A percentile compares a stretch with the other conserved stretches of the same genome.
Evolutionary conservation across 37 sponge, comb jelly and placozoan genomes (phyloP).

Genomic region (Ephydatia muelleri): DNA sequence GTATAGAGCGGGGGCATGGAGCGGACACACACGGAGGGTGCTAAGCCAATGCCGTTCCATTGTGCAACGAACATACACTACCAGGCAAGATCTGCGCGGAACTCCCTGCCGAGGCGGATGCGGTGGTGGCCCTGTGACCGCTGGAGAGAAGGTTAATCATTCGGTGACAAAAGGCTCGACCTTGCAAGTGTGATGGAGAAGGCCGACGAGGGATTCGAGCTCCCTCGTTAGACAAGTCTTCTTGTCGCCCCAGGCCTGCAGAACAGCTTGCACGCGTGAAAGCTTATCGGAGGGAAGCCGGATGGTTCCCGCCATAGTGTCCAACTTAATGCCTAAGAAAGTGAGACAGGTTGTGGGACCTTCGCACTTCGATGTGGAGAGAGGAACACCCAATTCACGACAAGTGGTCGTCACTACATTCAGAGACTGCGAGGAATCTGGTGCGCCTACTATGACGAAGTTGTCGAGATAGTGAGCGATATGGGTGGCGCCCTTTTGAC

Average conservation of each 20-base stretch:
- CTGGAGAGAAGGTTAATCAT: slow-evolving; percentile 15
- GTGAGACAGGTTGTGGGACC: slow-evolving; percentile 24
- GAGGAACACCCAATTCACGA: slow-evolving; percentile 13
- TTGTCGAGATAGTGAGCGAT: slow-evolving; percentile 35
- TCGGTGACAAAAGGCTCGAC: slow-evolving; percentile 13
- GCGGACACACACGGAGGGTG: neutral
- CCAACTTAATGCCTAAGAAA: slow-evolving; percentile 20
- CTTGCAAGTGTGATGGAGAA: slow-evolving; percentile 18
- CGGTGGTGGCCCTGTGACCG: slow-evolving; percentile 4
- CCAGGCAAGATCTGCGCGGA: slow-evolving; percentile 35
- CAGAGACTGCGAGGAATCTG: neutral
- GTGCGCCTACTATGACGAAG: slow-evolving; percentile 13
- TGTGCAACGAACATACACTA: slow-evolving; percentile 10
- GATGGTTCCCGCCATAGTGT: slow-evolving; percentile 1
- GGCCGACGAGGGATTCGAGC: slow-evolving; percentile 16
- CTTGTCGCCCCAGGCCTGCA: neutral
- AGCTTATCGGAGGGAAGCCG: slow-evolving; percentile 29
- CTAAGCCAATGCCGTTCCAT: slow-evolving; percentile 29
- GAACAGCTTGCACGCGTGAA: neutral
- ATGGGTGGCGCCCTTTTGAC: neutral
- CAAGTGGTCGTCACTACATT: neutral
- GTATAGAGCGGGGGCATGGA: neutral
- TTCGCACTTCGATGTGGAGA: slow-evolving; percentile 9
- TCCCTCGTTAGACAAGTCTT: neutral
- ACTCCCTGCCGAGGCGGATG: slow-evolving; percentile 18